Evolutionary conservation across 2,797 vertebrate species (phyloP), one percentile per base, ranked within the genome.

Genomic region (Harpagifer antarcticus): DNA sequence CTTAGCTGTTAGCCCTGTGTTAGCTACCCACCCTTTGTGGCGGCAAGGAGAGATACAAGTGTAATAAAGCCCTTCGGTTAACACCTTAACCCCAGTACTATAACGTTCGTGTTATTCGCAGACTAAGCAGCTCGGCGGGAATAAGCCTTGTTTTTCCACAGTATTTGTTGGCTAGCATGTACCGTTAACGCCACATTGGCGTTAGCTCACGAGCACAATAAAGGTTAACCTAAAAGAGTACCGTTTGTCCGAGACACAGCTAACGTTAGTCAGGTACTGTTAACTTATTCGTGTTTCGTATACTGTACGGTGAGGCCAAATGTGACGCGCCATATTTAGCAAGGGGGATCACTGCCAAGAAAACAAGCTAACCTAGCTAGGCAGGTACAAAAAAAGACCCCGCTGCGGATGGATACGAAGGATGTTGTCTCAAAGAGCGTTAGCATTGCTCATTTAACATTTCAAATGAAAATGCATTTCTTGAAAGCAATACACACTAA

Each of bases 241-340:
- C 44, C 19, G n/a, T 27, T 9, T 20, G 55, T 33, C 59, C 27
- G 20, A 31, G 85, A 72, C 62, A 59, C 27, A 19, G 84, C 82
- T 84, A 85, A 68, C 54, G n/a, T 48, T 76, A 76, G 74, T 69
- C 31, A 0, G 11, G 8, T 1, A 65, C 47, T 68, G 48, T 49
- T 78, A 40, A 77, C 55, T 82, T 73, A 4, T 81, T 73, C 67
- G 69, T 76, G 78, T 75, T 68, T 76, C 75, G 82, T 59, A 4
- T 53, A 72, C 37, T 81, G 64, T 66, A 27, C 42, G 17, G 71
- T 71, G 59, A 54, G 61, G 59, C 74, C 78, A 67, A 79, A 71
- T 40, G 53, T 62, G 82, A 76, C 76, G 81, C 85, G 85, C 86
- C 88, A 91, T 88, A 81, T 91, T 92, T 81, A 83, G 81, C 11